These are phyloP conservation scores for Cremastinae sp. DNA, from an alignment of 2,888 invertebrate species.

Conservation along the genomic window DNA sequence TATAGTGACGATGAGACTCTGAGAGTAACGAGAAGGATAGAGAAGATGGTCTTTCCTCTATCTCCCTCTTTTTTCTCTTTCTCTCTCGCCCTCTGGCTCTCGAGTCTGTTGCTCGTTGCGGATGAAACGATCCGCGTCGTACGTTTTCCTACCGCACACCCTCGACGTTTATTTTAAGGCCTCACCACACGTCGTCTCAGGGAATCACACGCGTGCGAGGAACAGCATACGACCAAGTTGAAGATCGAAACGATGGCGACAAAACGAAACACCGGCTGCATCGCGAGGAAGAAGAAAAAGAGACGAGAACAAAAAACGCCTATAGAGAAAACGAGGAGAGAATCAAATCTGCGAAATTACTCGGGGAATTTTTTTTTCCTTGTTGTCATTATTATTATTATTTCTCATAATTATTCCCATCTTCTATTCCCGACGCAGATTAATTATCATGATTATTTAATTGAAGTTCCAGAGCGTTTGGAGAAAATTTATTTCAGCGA, in stretches of 20 bases:
- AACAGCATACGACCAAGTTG: constrained; percentile 33
- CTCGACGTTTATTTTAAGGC: constrained; percentile 57
- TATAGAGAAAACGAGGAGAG: background rate
- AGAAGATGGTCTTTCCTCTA: constrained; percentile 29
- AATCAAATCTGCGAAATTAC: constrained; percentile 6
- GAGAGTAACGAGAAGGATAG: constrained; percentile 53
- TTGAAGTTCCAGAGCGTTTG: background rate
- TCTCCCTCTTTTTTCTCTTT: constrained; percentile 29
- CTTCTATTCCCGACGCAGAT: background rate
- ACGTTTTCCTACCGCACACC: constrained; percentile 36
- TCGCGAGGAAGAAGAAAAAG: constrained; percentile 42
- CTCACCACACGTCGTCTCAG: constrained; percentile 44
- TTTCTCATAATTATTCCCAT: background rate
- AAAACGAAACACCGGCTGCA: constrained; percentile 55
- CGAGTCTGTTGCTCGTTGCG: constrained; percentile 28
- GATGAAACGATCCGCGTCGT: constrained; percentile 59
- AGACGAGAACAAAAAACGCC: constrained; percentile 12
- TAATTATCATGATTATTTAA: background rate
- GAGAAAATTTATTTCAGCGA: too few species aligned
- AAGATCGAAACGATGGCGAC: constrained; percentile 41
- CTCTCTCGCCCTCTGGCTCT: constrained; percentile 8
- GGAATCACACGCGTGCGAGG: constrained; percentile 22
- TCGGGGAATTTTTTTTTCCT: constrained; percentile 1
- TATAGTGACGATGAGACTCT: constrained; percentile 46
- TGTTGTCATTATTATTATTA: background rate